These are phyloP conservation scores for Flexamia atlantica DNA, from an alignment of 2,888 invertebrate species.

Conservation along the genomic window DNA sequence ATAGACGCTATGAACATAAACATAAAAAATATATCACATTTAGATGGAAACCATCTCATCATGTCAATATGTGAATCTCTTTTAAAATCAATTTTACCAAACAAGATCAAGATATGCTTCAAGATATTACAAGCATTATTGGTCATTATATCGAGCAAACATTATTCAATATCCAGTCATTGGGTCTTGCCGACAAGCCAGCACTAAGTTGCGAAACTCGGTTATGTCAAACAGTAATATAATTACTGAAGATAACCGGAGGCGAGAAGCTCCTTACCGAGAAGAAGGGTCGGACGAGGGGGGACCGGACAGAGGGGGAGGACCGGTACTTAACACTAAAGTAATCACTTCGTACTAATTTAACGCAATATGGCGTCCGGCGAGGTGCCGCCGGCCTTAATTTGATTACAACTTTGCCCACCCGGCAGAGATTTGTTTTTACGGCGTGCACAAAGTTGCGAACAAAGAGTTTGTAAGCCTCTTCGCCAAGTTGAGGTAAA, in stretches of 20 bases:
- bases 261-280: not conserved
- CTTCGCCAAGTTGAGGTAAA: constrained; percentile 35
- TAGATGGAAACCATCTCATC: too few relatives aligned
- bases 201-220: not conserved
- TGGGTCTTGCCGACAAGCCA: not conserved
- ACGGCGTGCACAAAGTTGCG: constrained; percentile 32
- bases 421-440: constrained; percentile 9
- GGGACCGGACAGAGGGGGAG: not conserved
- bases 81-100: too few relatives aligned
- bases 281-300: not conserved
- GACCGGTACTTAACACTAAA: constrained; percentile 33
- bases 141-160: too few relatives aligned
- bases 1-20: too few relatives aligned
- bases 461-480: constrained; percentile 37
- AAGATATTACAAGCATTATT: too few relatives aligned
- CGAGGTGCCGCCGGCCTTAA: constrained; percentile 9
- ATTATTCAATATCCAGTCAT: too few relatives aligned
- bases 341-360: constrained; percentile 37
- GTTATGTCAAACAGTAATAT: constrained; percentile 15
- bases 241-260: constrained; percentile 10
- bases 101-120: too few relatives aligned
- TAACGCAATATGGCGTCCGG: constrained; percentile 45
- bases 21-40: too few relatives aligned
- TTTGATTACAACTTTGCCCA: constrained; percentile 21
- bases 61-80: too few relatives aligned